These are phyloP conservation scores for Etheostoma nigrum DNA, from an alignment of 2,797 vertebrate genomes.

Conservation along the genomic window DNA sequence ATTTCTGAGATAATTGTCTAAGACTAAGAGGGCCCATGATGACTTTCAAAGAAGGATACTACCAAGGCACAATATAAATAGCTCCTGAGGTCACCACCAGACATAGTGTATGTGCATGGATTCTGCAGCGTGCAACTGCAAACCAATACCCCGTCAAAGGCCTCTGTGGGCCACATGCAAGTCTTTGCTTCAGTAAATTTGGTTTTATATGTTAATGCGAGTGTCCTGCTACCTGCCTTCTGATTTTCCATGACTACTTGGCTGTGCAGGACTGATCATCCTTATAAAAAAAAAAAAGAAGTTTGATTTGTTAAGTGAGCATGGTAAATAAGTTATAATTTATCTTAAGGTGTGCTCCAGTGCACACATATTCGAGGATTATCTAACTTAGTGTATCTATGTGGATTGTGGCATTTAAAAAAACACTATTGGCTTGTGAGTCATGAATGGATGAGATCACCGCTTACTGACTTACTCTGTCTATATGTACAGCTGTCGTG, in stretches of 20 bases:
- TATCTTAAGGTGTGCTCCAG: not conserved
- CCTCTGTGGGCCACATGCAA: slow-evolving; percentile 24
- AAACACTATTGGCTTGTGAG: not conserved
- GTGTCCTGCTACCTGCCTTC: not conserved
- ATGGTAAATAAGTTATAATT: not conserved
- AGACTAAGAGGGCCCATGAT: not conserved
- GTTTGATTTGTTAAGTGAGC: not conserved
- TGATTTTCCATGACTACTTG: not conserved
- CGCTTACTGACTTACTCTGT: slow-evolving; percentile 7
- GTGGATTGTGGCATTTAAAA: not conserved
- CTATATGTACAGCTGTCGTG: slow-evolving; percentile 47
- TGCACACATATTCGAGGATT: not conserved
- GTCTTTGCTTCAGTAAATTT: slow-evolving; percentile 27
- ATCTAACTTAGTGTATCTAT: not conserved
- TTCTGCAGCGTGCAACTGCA: slow-evolving; percentile 46
- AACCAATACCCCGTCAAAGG: slow-evolving; percentile 50
- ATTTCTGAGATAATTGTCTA: not conserved
- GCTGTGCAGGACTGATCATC: not conserved
- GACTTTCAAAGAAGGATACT: slow-evolving; percentile 37
- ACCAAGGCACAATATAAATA: slow-evolving; percentile 48
- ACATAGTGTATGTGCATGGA: slow-evolving; percentile 22
- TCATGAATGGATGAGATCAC: slow-evolving; percentile 40
- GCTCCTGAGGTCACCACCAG: slow-evolving; percentile 35
- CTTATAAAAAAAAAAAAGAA: not conserved
- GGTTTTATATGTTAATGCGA: slow-evolving; percentile 4